Base-by-base conservation (phyloP, 2,113 vertebrate genomes). In the Urocolius indicus region DNA sequence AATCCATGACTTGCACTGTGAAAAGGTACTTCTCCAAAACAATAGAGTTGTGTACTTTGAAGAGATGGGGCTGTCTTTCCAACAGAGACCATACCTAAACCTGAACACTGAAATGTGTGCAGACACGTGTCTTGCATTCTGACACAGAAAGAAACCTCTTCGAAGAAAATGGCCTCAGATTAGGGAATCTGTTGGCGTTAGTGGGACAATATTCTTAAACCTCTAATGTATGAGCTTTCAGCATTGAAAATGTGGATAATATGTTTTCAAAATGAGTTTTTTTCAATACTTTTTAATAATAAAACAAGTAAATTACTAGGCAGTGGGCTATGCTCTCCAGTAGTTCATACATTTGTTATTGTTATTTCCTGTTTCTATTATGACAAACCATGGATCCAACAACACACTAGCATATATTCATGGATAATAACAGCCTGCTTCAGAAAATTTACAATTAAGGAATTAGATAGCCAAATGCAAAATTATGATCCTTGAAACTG, bases 391-490 rank as follows among this genome's bases (percentile, higher is more conserved):
- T 14, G 45, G 32, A 93, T 5, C 21, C 11, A 84, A 52, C n/a
- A 55, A 13, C 30, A 13, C n/a, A 17, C 49, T 72, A 90, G 48
- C 76, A 52, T 68, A 66, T 61, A 84, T 41, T 55, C 52, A 80
- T 36, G 9, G 19, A 58, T 78, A 88, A 74, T 78, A 93, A 26
- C 23, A 94, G 15, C 10, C 57, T 78, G 13, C 36, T 74, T 84
- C 90, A 68, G 52, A 81, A 55, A 92, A 68, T 84, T 86, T 75
- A 6, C 49, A 92, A 89, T 93, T 94, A 95, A 93, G 62, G 62
- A 89, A 95, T 95, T 93, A 94, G 34, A 73, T 62, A 80, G 13
- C 5, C 0, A 38, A 90, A 23, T 80, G 92, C 46, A 86, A 96
- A 93, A 93, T 83, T 67, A 62, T 80, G 36, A 69, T 74, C 82